A percentile compares a stretch with the other conserved stretches of the same genome.
Conservation (phyloP, 2,888 invertebrate genomes). For the Mimas tiliae region DNA sequence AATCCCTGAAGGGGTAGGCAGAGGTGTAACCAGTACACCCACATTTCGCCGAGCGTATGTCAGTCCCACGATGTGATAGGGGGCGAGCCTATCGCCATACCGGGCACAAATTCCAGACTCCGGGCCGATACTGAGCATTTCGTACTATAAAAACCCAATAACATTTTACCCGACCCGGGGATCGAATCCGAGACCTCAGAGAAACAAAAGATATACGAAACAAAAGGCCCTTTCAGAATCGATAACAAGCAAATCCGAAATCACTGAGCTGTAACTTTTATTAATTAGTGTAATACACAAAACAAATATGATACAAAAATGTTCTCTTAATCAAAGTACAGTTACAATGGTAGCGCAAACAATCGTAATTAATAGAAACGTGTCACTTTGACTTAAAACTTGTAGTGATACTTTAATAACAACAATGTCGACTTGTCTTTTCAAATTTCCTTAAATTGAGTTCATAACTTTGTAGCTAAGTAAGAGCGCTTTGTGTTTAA, state of each 20-base stretch:
- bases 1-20: too few relatives aligned
- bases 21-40: too few relatives aligned
- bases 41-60: too few relatives aligned
- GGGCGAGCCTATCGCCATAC: too few relatives aligned
- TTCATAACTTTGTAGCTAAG: neutral
- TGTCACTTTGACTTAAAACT: neutral
- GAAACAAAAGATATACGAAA: neutral
- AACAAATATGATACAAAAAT: neutral
- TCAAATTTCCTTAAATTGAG: neutral
- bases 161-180: too few relatives aligned
- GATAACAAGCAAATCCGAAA: too few relatives aligned
- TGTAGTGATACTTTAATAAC: neutral
- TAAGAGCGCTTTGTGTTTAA: too few relatives aligned
- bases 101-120: too few relatives aligned
- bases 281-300: neutral
- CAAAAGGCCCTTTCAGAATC: neutral
- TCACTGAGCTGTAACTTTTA: neutral
- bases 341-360: neutral
- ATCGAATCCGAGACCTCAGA: too few relatives aligned
- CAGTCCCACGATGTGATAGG: too few relatives aligned
- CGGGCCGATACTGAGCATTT: too few relatives aligned
- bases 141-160: too few relatives aligned
- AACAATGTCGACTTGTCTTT: neutral
- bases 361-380: conserved; percentile 10
- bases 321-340: neutral